phyloP scores from a whole-genome alignment of 2,113 vertebrate genomes.

The Caranx ignobilis region DNA sequence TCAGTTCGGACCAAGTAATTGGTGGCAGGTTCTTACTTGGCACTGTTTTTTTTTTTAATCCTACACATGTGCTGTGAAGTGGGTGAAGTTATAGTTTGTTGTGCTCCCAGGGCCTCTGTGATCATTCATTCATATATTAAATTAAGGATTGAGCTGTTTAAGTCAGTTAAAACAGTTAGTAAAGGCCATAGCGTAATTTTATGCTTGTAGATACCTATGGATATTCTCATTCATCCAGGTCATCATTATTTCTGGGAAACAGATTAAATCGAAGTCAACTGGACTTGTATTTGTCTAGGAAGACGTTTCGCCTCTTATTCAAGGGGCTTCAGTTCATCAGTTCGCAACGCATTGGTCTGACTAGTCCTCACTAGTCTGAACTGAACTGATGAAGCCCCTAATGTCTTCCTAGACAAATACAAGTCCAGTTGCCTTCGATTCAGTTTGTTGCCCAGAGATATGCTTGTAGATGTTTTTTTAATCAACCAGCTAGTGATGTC shows the following conservation, averaged over 20 bases:
- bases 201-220: conserved; percentile 25
- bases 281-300: too few relatives aligned
- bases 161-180: background rate
- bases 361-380: too few relatives aligned
- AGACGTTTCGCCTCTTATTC: too few relatives aligned
- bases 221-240: too few relatives aligned
- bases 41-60: background rate
- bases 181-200: conserved; percentile 22
- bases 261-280: too few relatives aligned
- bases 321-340: too few relatives aligned
- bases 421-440: too few relatives aligned
- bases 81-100: background rate
- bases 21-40: background rate
- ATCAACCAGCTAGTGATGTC: conserved; percentile 47
- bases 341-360: too few relatives aligned
- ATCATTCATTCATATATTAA: conserved; percentile 44
- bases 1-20: background rate
- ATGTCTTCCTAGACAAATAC: too few relatives aligned
- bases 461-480: conserved; percentile 34
- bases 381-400: too few relatives aligned
- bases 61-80: background rate
- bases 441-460: background rate
- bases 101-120: conserved; percentile 33
- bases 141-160: background rate
- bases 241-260: too few relatives aligned